Evolutionary conservation across 2,888 invertebrate genomes (phyloP).

Genomic region (Pandemis heparana): DNA sequence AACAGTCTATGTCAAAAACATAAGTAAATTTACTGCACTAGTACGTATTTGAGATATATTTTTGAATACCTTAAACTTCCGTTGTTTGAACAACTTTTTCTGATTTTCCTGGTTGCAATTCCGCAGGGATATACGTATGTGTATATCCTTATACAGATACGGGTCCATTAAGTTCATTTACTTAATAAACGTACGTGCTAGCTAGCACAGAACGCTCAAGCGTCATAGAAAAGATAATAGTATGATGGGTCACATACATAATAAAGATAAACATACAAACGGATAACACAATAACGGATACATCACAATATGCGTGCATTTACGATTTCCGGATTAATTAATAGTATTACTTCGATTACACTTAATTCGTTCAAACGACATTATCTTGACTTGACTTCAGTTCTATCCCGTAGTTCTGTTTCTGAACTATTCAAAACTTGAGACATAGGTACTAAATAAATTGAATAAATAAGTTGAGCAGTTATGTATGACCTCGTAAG

Average conservation of each 20-base stretch:
- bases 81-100: no score
- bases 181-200: neutral
- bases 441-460: no score
- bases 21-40: no score
- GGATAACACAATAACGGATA: no score
- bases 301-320: neutral
- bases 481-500: no score
- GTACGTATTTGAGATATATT: no score
- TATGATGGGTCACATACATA: neutral
- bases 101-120: neutral
- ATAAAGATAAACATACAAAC: conserved; percentile 7
- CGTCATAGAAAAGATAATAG: conserved; percentile 1
- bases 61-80: no score
- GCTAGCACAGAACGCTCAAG: neutral
- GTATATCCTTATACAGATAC: neutral
- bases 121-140: neutral
- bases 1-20: no score
- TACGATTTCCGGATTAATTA: neutral
- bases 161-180: neutral
- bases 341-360: neutral
- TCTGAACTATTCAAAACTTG: no score
- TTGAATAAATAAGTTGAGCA: no score
- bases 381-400: no score
- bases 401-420: no score
- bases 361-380: neutral